Evolutionary conservation across 1,140 invertebrate genomes (phyloP).

Genomic region (Condylostylus longicornis): DNA sequence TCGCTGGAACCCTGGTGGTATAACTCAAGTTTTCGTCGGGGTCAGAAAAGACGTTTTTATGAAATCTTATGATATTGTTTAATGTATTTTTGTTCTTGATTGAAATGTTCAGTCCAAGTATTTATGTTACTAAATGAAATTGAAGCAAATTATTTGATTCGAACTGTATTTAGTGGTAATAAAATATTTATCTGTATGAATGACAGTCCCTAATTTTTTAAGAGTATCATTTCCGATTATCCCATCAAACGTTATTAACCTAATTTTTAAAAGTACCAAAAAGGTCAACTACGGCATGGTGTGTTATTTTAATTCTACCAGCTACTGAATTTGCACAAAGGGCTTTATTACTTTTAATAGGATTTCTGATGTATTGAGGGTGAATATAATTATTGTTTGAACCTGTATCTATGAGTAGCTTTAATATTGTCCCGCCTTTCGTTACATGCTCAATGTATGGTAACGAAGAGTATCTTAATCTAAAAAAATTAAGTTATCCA

Average conservation of each 20-base stretch:
- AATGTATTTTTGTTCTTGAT: background rate
- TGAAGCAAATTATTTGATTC: background rate
- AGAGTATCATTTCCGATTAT: constrained; percentile 1
- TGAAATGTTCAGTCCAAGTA: background rate
- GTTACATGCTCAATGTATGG: constrained; percentile 4
- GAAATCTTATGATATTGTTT: background rate
- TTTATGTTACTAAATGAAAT: background rate
- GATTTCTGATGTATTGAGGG: background rate
- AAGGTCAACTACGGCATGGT: constrained; percentile 6
- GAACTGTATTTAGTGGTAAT: background rate
- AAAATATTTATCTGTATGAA: background rate
- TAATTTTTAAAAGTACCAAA: constrained; percentile 4
- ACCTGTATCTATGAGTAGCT: constrained; percentile 9
- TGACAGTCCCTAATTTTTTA: background rate
- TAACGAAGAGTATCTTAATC: constrained; percentile 3
- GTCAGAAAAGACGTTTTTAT: background rate
- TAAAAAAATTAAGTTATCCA: no score
- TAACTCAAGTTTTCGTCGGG: constrained; percentile 1
- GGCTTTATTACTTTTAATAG: background rate
- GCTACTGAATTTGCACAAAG: constrained; percentile 2
- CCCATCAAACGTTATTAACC: constrained; percentile 2
- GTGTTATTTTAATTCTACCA: constrained; percentile 4
- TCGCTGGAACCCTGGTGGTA: background rate
- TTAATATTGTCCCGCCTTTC: constrained; percentile 3
- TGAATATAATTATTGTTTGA: constrained; percentile 5